A percentile compares a stretch with the other conserved stretches of the same genome.
Conservation (phyloP, 1,140 invertebrate genomes). For the Eubasilissa regina region DNA sequence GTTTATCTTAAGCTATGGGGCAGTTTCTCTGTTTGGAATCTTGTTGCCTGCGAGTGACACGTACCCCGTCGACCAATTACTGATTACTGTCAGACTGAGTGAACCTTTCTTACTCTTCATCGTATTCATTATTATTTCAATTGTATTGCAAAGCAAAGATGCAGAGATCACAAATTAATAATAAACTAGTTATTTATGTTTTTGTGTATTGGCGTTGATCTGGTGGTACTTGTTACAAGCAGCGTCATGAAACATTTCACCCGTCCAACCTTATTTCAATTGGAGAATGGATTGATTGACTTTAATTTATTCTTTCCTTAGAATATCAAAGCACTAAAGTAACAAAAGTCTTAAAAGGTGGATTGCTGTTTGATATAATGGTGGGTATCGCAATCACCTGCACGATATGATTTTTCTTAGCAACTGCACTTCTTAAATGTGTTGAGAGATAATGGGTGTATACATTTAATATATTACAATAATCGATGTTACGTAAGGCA, state of each 20-base stretch:
- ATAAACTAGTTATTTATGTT: too few relatives aligned
- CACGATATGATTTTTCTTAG: constrained; percentile 60
- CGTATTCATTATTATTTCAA: too few relatives aligned
- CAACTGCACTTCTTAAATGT: constrained; percentile 61
- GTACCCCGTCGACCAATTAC: not conserved
- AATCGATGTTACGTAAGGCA: constrained; percentile 60
- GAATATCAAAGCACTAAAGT: constrained; percentile 57
- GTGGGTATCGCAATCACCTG: constrained; percentile 59
- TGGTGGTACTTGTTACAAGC: not conserved
- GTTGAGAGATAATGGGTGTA: constrained; percentile 60
- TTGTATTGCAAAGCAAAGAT: too few relatives aligned
- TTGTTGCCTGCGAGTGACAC: not conserved
- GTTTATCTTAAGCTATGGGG: not conserved
- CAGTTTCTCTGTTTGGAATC: not conserved
- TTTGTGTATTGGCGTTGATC: too few relatives aligned
- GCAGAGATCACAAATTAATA: too few relatives aligned
- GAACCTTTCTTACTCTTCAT: too few relatives aligned
- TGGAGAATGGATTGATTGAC: constrained; percentile 35
- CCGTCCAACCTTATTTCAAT: constrained; percentile 54
- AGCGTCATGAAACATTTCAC: constrained; percentile 8
- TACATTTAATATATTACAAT: constrained; percentile 61
- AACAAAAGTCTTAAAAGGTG: constrained; percentile 51
- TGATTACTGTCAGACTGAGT: too few relatives aligned
- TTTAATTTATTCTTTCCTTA: constrained; percentile 34
- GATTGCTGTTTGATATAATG: constrained; percentile 58